Percentiles rank a stretch among this genome's conserved stretches.
Evolutionary conservation across 1,140 invertebrate species (phyloP).

Genomic region (Homarus americanus): DNA sequence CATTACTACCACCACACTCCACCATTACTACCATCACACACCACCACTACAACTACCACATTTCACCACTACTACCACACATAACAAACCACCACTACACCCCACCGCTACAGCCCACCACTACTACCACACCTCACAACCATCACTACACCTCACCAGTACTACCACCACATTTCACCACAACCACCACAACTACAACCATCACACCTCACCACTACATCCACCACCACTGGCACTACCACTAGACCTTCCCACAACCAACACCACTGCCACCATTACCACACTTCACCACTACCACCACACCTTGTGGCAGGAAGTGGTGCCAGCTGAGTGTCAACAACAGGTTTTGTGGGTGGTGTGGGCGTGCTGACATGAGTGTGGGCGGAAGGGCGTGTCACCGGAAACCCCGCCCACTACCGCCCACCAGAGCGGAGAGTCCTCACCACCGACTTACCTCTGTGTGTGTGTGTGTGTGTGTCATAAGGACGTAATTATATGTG

Average conservation of each 20-base stretch:
- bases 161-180: not conserved
- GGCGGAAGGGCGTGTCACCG: conserved; percentile 45
- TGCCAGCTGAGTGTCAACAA: conserved; percentile 24
- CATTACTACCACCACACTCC: not conserved
- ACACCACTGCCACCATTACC: too few relatives aligned
- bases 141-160: not conserved
- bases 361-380: conserved; percentile 33
- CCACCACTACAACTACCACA: not conserved
- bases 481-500: too few relatives aligned
- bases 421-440: not conserved
- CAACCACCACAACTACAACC: not conserved
- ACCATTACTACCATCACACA: not conserved
- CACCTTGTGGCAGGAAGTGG: conserved; percentile 3
- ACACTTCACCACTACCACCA: not conserved
- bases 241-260: not conserved
- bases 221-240: not conserved
- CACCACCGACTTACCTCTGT: not conserved
- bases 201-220: not conserved
- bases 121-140: not conserved
- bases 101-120: not conserved
- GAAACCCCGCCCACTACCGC: conserved; percentile 5
- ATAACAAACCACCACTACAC: too few relatives aligned
- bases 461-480: not conserved
- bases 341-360: conserved; percentile 6
- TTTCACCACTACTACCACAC: conserved; percentile 1